Base-by-base conservation (phyloP, 2,797 vertebrate genomes). In the Mus caroli region DNA sequence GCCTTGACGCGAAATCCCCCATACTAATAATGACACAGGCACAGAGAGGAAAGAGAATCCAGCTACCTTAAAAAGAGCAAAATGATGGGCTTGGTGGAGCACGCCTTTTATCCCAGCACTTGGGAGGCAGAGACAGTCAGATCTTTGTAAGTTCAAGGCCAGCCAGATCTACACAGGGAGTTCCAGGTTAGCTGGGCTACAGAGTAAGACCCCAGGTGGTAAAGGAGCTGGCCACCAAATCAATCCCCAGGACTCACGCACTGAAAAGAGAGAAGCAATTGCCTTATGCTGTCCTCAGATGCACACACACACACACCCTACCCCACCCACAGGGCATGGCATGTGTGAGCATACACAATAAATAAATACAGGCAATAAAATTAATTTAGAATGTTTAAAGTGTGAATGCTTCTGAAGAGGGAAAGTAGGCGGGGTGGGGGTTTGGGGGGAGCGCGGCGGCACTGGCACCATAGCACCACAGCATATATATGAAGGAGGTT, bases 341-440 rank as follows among this genome's bases (percentile, higher is more conserved):
- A 54, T 54, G 24, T 69, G 50, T 71, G 34, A 52, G 71, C 13
- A 40, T n/a, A 75, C 50, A 56, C 15, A 58, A 88, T 54, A 86
- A 86, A 20, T 73, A 73, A 73, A 88, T 40, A 58, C 40, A 43
- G 31, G 67, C 31, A 88, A 43, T 88, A 58, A 43, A 88, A 58
- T 56, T 87, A 40, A 87, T 54, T 31, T 73, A 40, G 26, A 64
- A 54, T 24, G n/a, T 58, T 54, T 26, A 20, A 75, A 88, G 69
- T 31, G 43, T 26, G 60, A 87, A 95, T 83, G 64, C 31, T 19
- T 88, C 88, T 88, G 37, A 71, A 71, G 94, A 71, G 64, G 71
- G 40, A 91, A 88, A 40, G 12, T 43, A 24, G 86, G 86, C 2
- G 3, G 34, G 43, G 4, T 1, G 26, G 13, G 31, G 12, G 20